Conservation (phyloP, 1,140 invertebrate species). For the Scylla paramamosain region DNA sequence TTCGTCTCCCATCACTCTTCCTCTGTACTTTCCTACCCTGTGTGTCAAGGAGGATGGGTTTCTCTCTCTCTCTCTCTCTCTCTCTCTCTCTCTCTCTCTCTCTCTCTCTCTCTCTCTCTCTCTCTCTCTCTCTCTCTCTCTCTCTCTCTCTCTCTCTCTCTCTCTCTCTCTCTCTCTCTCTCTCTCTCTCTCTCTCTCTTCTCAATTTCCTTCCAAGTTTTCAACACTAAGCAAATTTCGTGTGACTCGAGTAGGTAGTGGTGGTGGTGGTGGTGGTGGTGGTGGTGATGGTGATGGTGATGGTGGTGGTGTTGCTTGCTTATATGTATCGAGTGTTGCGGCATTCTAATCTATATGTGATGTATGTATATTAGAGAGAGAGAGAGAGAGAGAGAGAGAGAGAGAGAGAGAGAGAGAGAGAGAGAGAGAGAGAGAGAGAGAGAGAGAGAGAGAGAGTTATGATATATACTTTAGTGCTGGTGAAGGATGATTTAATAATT, state of each 20-base stretch:
- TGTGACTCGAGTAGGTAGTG: neutral
- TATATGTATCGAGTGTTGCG: no score
- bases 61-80: neutral
- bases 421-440: neutral
- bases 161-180: conserved; percentile 48
- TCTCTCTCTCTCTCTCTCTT: conserved; percentile 43
- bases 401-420: neutral
- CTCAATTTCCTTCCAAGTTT: neutral
- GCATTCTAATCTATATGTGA: no score
- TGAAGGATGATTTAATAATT: no score
- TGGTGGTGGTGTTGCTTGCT: no score
- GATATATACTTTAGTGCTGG: no score
- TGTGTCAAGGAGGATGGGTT: no score
- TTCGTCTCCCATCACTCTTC: neutral
- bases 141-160: conserved; percentile 40
- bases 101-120: conserved; percentile 58
- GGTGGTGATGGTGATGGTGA: neutral
- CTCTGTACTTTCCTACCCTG: no score
- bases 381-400: neutral
- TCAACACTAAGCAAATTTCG: neutral
- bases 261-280: neutral
- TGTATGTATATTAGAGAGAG: neutral
- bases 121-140: conserved; percentile 61
- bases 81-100: neutral
- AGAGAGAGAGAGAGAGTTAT: no score